Base-by-base conservation (phyloP, 2,888 invertebrate species). In the Plagiodera versicolora region DNA sequence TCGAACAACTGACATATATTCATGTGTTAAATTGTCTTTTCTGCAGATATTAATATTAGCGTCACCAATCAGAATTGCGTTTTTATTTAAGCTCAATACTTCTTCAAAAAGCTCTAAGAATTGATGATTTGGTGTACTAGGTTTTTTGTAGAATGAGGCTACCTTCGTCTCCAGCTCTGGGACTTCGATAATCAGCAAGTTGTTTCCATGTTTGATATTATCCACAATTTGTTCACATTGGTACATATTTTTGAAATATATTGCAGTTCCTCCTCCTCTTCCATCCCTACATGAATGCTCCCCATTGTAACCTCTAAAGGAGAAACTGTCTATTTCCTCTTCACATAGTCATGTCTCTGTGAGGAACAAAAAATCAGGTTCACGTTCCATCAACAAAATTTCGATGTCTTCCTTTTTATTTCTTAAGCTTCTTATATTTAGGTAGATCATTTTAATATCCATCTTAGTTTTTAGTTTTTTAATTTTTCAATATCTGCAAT, bases 11-110 rank as follows among this genome's bases (percentile, higher is more conserved):
- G 32, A 35, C 44, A 57, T 49, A 16, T 57, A 57, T 35, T 50
- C 39, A 32, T 32, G 18, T 57, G 24, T 48, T 48, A 16, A 10
- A 48, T 50, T 57, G 57, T 57, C 48, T 57, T 48, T 19, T 11
- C 48, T 48, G 17, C n/a, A 32, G 9, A 57, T 18, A 19, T 57
- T 49, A 17, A 50, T 57, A 48, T 57, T 57, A 20, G 39, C 47
- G 20, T 57, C 57, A 32, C 50, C 57, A 39, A 57, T 50, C 24
- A 56, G 18, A 28, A 56, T 46, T 11, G 35, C n/a, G 35, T 57
- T 57, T 50, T 57, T 55, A 46, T 57, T 57, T 39, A 18, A 17
- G 32, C 50, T 18, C 30, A 57, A 20, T 24, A 57, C 19, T 35
- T 48, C 20, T 48, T 57, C 57, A 28, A 57, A n/a, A 17, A 30